A percentile compares a stretch with the other conserved stretches of the same genome.
phyloP scores from a whole-genome alignment of 1,140 invertebrate genomes.

The Pseudomyrmex pallidus region DNA sequence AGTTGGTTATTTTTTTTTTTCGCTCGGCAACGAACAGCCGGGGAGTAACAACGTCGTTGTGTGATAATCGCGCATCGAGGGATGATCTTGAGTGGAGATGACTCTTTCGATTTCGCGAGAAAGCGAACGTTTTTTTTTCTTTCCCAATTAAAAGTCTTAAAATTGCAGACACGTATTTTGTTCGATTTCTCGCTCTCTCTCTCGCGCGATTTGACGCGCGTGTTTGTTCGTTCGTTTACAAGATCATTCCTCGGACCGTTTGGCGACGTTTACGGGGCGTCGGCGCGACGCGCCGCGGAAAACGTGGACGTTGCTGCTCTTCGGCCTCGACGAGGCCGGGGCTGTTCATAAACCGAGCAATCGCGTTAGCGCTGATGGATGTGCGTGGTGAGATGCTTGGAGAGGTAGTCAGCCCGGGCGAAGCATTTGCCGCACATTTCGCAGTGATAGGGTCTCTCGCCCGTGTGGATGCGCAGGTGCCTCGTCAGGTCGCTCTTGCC shows the following conservation, averaged over 20 bases:
- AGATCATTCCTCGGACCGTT: conserved; percentile 30
- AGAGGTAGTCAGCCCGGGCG: conserved; percentile 94
- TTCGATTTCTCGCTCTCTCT: neutral
- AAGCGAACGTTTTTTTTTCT: neutral
- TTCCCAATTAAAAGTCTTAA: neutral
- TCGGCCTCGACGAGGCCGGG: conserved; percentile 23
- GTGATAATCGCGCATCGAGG: conserved; percentile 4
- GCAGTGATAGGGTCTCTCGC: conserved; percentile 94
- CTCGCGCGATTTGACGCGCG: neutral
- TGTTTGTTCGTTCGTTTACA: no score
- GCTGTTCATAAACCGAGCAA: conserved; percentile 19
- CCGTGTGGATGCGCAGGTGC: conserved; percentile 94
- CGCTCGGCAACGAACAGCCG: conserved; percentile 1
- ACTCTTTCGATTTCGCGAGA: neutral
- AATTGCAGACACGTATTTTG: neutral
- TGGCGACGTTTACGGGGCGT: neutral
- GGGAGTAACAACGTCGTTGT: neutral
- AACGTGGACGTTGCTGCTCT: conserved; percentile 13
- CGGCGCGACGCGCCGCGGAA: conserved; percentile 18
- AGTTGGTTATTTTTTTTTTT: neutral
- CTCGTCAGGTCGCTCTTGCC: conserved; percentile 94
- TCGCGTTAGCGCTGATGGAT: conserved; percentile 87
- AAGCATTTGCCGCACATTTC: conserved; percentile 96
- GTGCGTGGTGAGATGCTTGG: conserved; percentile 95
- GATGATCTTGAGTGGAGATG: neutral